Evolutionary conservation across 2,888 invertebrate species (phyloP).

Genomic region (Lithosia quadra): DNA sequence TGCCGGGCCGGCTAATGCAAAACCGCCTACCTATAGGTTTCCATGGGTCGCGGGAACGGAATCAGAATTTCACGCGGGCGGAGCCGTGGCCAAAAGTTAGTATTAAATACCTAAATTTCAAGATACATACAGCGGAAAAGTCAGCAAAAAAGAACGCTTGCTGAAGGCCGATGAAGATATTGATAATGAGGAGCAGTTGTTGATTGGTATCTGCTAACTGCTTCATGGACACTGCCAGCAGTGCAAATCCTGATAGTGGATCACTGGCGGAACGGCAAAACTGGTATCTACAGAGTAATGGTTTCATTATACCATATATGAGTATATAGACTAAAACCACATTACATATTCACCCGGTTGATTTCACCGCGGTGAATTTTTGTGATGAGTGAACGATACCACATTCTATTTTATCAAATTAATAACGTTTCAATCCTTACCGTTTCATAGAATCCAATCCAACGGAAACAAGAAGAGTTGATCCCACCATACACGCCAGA

Average conservation of each 20-base stretch:
- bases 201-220: slow-evolving; percentile 87
- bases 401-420: too few species aligned
- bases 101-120: too few species aligned
- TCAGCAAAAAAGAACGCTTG: slow-evolving; percentile 90
- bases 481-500: slow-evolving; percentile 87
- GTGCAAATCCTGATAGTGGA: slow-evolving; percentile 70
- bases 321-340: too few species aligned
- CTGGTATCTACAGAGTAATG: slow-evolving; percentile 6
- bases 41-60: too few species aligned
- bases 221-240: slow-evolving; percentile 85
- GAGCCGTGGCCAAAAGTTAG: too few species aligned
- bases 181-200: slow-evolving; percentile 88
- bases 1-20: too few species aligned
- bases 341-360: too few species aligned
- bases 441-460: slow-evolving; percentile 88
- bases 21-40: too few species aligned
- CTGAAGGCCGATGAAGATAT: slow-evolving; percentile 90
- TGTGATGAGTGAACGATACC: too few species aligned
- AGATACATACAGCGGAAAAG: slow-evolving; percentile 77
- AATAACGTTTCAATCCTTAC: slow-evolving; percentile 53
- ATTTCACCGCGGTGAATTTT: too few species aligned
- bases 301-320: background rate
- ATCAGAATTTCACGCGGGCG: too few species aligned
- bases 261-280: slow-evolving; percentile 57
- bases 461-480: slow-evolving; percentile 86